Conservation (phyloP, 2,113 vertebrate genomes). For the Dromas ardeola region DNA sequence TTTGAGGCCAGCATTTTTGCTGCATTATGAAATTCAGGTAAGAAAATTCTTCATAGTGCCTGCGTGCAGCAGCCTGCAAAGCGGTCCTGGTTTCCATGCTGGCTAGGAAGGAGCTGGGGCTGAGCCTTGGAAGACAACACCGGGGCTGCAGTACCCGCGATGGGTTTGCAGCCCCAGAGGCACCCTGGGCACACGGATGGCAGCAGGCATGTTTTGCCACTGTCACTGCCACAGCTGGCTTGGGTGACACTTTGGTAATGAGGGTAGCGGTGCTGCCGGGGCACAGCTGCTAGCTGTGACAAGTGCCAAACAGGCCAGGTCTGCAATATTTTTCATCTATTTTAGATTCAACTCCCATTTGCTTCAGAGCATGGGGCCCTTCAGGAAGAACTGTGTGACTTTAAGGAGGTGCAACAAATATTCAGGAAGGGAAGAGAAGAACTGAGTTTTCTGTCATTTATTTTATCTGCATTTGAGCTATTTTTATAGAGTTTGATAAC, state of each 20-base stretch:
- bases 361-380: background rate
- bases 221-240: background rate
- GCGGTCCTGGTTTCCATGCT: background rate
- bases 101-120: background rate
- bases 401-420: background rate
- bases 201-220: background rate
- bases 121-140: background rate
- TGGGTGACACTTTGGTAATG: background rate
- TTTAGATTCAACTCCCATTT: background rate
- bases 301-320: background rate
- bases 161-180: background rate
- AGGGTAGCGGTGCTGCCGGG: background rate
- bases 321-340: background rate
- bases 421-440: background rate
- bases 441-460: background rate
- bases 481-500: background rate
- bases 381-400: background rate
- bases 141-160: background rate
- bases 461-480: background rate
- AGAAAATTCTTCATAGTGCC: background rate
- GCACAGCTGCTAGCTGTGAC: background rate
- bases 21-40: background rate
- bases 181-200: background rate
- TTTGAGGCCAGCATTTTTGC: background rate
- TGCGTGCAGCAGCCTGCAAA: fast-evolving